phyloP scores from a whole-genome alignment of 2,888 invertebrate species.

The Tipula unca region DNA sequence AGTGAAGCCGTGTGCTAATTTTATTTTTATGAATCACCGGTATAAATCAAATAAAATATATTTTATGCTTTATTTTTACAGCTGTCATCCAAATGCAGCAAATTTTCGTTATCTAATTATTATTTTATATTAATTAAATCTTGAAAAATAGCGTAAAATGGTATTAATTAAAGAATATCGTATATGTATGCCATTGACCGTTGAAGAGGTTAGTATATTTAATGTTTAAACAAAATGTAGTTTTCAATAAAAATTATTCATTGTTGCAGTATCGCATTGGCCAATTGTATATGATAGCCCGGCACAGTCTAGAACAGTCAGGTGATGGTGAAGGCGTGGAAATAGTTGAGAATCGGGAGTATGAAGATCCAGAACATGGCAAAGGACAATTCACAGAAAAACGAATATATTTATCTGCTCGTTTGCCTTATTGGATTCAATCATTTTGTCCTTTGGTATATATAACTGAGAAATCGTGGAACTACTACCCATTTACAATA shows the following conservation, averaged over 20 bases:
- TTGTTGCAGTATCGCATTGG: constrained; percentile 74
- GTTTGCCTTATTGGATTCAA: constrained; percentile 84
- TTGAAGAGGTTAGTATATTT: constrained; percentile 65
- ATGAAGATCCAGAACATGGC: constrained; percentile 70
- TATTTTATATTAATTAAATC: too few relatives aligned
- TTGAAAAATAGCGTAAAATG: constrained; percentile 46
- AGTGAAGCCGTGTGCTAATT: too few relatives aligned
- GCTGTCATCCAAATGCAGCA: too few relatives aligned
- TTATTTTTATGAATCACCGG: too few relatives aligned
- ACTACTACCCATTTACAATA: constrained; percentile 84
- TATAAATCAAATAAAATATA: too few relatives aligned
- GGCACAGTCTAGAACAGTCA: constrained; percentile 87
- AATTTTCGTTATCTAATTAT: too few relatives aligned
- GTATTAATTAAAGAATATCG: constrained; percentile 81
- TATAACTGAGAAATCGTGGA: constrained; percentile 90
- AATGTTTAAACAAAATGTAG: constrained; percentile 21
- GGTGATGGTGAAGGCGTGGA: constrained; percentile 86
- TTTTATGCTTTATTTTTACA: too few relatives aligned
- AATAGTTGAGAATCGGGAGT: constrained; percentile 74
- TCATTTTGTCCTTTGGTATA: constrained; percentile 81
- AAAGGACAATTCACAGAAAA: constrained; percentile 86
- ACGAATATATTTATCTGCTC: constrained; percentile 80
- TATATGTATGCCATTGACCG: constrained; percentile 86
- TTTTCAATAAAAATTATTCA: not conserved
- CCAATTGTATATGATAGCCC: constrained; percentile 90